Percentiles rank a stretch among this genome's conserved stretches.
phyloP scores from a whole-genome alignment of 2,113 vertebrate species.

The Garra rufa region DNA sequence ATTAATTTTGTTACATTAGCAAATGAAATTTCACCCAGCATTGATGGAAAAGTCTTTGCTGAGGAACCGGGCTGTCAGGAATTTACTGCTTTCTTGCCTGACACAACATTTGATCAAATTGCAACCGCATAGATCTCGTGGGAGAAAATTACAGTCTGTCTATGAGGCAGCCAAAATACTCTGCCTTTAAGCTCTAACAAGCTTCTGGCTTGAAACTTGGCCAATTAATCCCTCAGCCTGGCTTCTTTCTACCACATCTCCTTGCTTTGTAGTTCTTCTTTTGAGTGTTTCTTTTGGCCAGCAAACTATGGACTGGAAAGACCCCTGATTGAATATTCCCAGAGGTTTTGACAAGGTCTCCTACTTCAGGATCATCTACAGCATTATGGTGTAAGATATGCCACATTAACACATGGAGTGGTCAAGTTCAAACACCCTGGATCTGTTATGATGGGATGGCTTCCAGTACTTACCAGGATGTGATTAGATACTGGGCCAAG shows the following conservation, averaged over 20 bases:
- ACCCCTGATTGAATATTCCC: background rate
- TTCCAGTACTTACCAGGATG: slow-evolving; percentile 84
- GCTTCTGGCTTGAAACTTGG: slow-evolving; percentile 35
- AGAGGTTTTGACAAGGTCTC: slow-evolving; percentile 4
- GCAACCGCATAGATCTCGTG: slow-evolving; percentile 25
- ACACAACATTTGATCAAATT: slow-evolving; percentile 43
- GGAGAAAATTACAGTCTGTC: slow-evolving; percentile 26
- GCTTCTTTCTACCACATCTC: slow-evolving; percentile 17
- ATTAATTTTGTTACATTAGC: slow-evolving; percentile 29
- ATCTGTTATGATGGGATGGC: background rate
- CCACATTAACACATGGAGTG: background rate
- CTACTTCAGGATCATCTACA: background rate
- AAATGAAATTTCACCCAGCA: slow-evolving; percentile 50
- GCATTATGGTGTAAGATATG: slow-evolving; percentile 11
- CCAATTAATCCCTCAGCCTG: slow-evolving; percentile 41
- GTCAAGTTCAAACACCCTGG: background rate
- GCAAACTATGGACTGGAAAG: slow-evolving; percentile 18
- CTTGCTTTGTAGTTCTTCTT: slow-evolving; percentile 2
- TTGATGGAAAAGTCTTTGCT: background rate
- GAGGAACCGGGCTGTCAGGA: slow-evolving; percentile 4
- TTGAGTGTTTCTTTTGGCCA: background rate
- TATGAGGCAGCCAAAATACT: slow-evolving; percentile 27
- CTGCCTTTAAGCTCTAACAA: slow-evolving; percentile 40
- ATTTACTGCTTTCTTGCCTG: slow-evolving; percentile 20
- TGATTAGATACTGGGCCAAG: slow-evolving; percentile 96